Conservation (phyloP, 2,888 invertebrate species). For the Mystacides longicornis region DNA sequence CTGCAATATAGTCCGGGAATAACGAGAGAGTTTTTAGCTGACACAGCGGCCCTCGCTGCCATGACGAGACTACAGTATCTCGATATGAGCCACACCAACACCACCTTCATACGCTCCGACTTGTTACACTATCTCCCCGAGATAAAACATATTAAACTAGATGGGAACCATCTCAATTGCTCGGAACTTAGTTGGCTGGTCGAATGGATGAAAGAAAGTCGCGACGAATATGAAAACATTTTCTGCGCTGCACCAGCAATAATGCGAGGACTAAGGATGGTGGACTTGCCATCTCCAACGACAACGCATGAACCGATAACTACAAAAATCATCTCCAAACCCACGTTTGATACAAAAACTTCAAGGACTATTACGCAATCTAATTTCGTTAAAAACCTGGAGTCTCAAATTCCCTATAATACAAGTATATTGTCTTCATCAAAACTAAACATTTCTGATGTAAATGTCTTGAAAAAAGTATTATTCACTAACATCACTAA, state of each 20-base stretch:
- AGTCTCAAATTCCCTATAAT: no score
- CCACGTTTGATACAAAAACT: background rate
- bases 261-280: slow-evolving; percentile 33
- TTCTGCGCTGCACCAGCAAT: slow-evolving; percentile 38
- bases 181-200: slow-evolving; percentile 57
- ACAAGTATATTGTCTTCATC: background rate
- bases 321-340: background rate
- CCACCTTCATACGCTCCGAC: slow-evolving; percentile 60
- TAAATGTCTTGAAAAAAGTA: background rate
- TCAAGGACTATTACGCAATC: background rate
- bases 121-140: slow-evolving; percentile 63
- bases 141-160: slow-evolving; percentile 56
- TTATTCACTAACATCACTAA: background rate
- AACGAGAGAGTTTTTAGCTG: slow-evolving; percentile 60
- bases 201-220: slow-evolving; percentile 56
- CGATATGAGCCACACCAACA: slow-evolving; percentile 56
- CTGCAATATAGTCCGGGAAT: slow-evolving; percentile 67
- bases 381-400: background rate
- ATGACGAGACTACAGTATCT: slow-evolving; percentile 63
- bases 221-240: slow-evolving; percentile 34
- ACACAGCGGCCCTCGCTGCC: slow-evolving; percentile 64
- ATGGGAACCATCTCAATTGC: slow-evolving; percentile 68
- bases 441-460: background rate
- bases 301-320: background rate
- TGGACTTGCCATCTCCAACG: slow-evolving; percentile 30